Evolutionary conservation across 2,888 invertebrate species (phyloP), one percentile per base, ranked within the genome.

Genomic region (Spatulosminthurus flaviceps): DNA sequence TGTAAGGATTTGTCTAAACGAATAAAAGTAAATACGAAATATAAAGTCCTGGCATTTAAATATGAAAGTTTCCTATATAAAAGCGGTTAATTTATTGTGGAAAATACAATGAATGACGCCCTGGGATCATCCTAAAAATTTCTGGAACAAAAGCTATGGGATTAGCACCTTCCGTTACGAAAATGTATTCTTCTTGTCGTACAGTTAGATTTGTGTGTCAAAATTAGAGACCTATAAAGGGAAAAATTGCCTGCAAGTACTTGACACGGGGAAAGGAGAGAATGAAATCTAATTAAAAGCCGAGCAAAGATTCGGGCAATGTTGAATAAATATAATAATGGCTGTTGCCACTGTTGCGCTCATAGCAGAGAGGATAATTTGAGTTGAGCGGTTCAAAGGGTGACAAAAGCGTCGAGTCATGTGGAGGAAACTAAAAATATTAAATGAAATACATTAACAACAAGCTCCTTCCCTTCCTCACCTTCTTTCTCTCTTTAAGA

Each of bases 301-400:
- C 9, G 51, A 16, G 51, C 51, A 34, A 4, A 51, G n/a, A n/a
- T n/a, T n/a, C 51, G 51, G 51, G 51, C 51, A 51, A 51, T 5
- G 51, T 51, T 51, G 16, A 51, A 51, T 51, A 51, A 51, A 11
- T 51, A 19, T 51, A 19, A 16, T n/a, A n/a, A n/a, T n/a, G n/a
- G n/a, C n/a, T n/a, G n/a, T n/a, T n/a, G n/a, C n/a, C n/a, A n/a
- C n/a, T n/a, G n/a, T n/a, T n/a, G n/a, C n/a, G n/a, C n/a, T n/a
- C n/a, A n/a, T 4, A 51, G 51, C 51, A 19, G 51, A 51, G 51
- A 51, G 51, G 51, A 51, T 51, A 51, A 51, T 51, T 51, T 51
- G 5, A 19, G 16, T 2, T 5, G 51, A 19, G 51, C 1, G 51
- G 51, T 51, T 51, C 7, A 51, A 51, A 16, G 51, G n/a, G 51